Conservation (phyloP, 1,140 invertebrate species). For the Drosophila navojoa region DNA sequence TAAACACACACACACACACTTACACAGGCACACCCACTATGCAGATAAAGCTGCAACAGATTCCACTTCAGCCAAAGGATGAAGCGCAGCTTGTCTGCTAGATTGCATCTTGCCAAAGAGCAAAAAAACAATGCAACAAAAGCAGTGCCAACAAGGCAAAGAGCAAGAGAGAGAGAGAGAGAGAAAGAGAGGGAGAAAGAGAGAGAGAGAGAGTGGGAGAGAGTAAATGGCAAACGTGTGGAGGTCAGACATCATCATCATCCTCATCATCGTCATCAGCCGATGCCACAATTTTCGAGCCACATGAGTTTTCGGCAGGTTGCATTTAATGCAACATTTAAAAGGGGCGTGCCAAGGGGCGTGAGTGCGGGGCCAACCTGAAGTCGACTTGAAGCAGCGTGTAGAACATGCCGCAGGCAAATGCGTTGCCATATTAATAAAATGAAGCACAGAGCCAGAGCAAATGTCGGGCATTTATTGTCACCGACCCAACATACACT, state of each 20-base stretch:
- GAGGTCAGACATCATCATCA: constrained; percentile 19
- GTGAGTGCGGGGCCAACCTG: too few relatives aligned
- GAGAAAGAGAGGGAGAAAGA: neutral
- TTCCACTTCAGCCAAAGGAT: constrained; percentile 10
- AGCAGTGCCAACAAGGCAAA: neutral
- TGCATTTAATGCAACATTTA: neutral
- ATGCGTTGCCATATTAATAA: constrained; percentile 31
- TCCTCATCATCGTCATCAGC: constrained; percentile 12
- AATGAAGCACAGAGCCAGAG: neutral
- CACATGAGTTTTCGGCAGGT: constrained; percentile 19
- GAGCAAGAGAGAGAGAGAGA: neutral
- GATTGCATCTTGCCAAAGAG: constrained; percentile 50
- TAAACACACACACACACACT: constrained; percentile 31
- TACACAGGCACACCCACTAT: constrained; percentile 29
- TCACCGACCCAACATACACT: neutral
- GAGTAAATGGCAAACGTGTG: constrained; percentile 2
- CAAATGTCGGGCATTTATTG: too few relatives aligned
- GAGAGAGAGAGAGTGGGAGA: neutral
- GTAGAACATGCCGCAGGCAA: constrained; percentile 9
- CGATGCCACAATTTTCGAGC: constrained; percentile 25
- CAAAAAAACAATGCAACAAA: constrained; percentile 31
- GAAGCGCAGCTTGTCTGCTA: constrained; percentile 9
- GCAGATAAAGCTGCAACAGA: constrained; percentile 37
- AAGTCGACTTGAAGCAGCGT: too few relatives aligned
- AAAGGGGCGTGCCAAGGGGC: neutral